These are phyloP conservation scores for Microtus agrestis DNA, from an alignment of 2,797 vertebrate genomes.

Conservation along the genomic window DNA sequence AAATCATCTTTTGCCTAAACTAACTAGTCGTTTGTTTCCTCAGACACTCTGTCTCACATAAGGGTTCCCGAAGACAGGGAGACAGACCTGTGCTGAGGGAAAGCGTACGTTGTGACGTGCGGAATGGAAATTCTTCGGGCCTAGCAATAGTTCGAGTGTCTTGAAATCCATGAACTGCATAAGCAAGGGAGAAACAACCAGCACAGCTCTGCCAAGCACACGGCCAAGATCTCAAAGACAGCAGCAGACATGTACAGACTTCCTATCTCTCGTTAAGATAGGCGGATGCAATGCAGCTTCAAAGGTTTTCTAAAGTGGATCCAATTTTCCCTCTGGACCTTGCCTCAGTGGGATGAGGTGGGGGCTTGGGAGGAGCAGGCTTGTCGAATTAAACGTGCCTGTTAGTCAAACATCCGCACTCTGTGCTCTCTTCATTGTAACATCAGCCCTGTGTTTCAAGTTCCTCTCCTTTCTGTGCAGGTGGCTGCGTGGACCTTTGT, in stretches of 20 bases:
- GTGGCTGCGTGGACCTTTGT: neutral
- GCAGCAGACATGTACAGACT: neutral
- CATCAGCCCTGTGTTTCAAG: neutral
- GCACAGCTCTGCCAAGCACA: neutral
- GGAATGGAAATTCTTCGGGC: neutral
- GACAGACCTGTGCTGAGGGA: neutral
- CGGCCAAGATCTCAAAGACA: neutral
- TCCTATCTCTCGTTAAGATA: neutral
- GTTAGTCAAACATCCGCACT: neutral
- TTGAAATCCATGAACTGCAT: neutral
- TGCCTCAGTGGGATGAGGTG: neutral
- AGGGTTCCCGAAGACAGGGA: neutral
- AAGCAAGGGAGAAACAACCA: constrained; percentile 4
- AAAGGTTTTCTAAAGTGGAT: neutral
- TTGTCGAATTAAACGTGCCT: neutral
- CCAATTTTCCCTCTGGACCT: neutral
- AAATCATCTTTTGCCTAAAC: neutral
- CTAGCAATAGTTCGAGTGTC: neutral
- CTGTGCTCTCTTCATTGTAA: neutral
- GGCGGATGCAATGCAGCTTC: neutral
- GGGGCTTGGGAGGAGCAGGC: neutral
- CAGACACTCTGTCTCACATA: neutral
- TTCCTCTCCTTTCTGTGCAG: neutral
- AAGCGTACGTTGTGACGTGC: neutral
- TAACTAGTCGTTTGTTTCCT: neutral